Base-by-base conservation (phyloP, 2,797 vertebrate species). In the Enteromius fasciolatus region DNA sequence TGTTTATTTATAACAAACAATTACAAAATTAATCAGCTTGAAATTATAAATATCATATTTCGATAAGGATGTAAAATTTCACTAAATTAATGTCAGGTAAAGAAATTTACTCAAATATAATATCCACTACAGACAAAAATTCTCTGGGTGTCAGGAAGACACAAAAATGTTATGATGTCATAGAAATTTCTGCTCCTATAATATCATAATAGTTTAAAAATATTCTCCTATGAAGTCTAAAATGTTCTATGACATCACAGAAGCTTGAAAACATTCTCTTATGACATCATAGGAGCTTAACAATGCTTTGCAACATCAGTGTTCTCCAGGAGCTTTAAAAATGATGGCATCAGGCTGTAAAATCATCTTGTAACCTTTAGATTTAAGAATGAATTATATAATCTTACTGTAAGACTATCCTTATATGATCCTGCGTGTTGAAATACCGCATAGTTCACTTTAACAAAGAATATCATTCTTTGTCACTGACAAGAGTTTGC, bases 401-500 rank as follows among this genome's bases (percentile, higher is more conserved):
- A 36, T 54, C 3, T 23, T 54, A 36, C 14, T 15, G 20, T n/a
- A 54, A 54, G 20, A 36, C 14, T 23, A 23, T 23, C 20, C 33
- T 11, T 25, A 57, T 3, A 17, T 14, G 11, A 25, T 57, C 4
- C 4, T 57, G 54, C 11, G 9, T 39, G 33, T 52, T 52, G 20
- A 52, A 23, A 23, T 59, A 63, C 44, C 10, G 44, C 15, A 18
- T 3, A 61, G 54, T 25, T 61, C 36, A 61, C 36, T 76, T 46
- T 20, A 79, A 39, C 64, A 54, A 69, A 80, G 28, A 23, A 23
- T 48, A 72, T 52, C 48, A 46, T 20, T 67, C 18, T 75, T 69
- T 59, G 33, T 25, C 20, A 17, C 36, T n/a, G 23, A 70, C 50
- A 61, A 57, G 54, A 81, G 80, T 81, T 67, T 69, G 66, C 33